Conservation (phyloP, 2,888 invertebrate species). For the Uloborus plumipes region DNA sequence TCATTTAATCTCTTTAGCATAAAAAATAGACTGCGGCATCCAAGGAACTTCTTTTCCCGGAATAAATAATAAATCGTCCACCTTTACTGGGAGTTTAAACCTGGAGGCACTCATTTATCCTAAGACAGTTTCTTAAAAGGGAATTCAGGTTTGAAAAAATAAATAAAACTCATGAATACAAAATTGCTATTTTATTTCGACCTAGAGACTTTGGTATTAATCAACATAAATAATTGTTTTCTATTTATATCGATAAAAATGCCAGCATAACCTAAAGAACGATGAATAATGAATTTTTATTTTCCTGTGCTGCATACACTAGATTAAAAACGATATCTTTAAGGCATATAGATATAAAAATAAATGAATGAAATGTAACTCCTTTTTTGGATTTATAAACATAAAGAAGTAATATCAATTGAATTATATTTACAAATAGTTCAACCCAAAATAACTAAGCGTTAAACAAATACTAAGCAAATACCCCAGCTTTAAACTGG, state of each 20-base stretch:
- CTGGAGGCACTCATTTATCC: slow-evolving; percentile 38
- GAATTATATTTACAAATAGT: too few species aligned
- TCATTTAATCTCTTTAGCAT: slow-evolving; percentile 6
- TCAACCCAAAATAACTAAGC: too few species aligned
- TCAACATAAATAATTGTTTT: slow-evolving; percentile 39
- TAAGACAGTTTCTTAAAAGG: slow-evolving; percentile 20
- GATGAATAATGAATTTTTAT: background rate
- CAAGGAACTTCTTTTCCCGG: slow-evolving; percentile 9
- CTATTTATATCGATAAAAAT: slow-evolving; percentile 22
- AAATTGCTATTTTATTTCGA: slow-evolving; percentile 37
- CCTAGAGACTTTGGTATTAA: slow-evolving; percentile 35
- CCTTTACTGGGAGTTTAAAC: slow-evolving; percentile 25
- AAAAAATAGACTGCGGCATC: slow-evolving; percentile 5
- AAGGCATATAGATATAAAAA: too few species aligned
- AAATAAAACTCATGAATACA: slow-evolving; percentile 32
- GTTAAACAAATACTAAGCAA: too few species aligned
- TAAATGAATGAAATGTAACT: too few species aligned
- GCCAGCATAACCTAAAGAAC: background rate
- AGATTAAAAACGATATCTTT: too few species aligned
- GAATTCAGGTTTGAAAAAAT: slow-evolving; percentile 21
- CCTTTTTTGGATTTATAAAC: too few species aligned
- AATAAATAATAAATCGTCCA: slow-evolving; percentile 54
- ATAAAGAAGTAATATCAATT: too few species aligned
- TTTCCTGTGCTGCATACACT: too few species aligned
- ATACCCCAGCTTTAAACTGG: too few species aligned